Evolutionary conservation across 2,113 vertebrate species (phyloP), one percentile per base, ranked within the genome.

Genomic region (Bubalus kerabau): DNA sequence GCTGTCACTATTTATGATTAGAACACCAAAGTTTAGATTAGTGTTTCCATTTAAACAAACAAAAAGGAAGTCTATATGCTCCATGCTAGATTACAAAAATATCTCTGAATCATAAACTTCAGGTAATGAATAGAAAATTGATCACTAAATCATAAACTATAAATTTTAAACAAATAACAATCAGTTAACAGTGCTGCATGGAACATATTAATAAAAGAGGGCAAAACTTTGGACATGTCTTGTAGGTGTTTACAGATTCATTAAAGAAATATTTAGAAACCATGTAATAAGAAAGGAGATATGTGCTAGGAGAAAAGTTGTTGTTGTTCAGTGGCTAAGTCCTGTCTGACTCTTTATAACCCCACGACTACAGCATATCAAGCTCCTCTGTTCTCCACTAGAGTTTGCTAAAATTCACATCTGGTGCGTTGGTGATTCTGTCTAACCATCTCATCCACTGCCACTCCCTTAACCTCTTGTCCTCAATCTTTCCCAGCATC

Each of bases 121-220:
- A 43, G 32, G 7, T 86, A 76, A 94, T 5, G 71, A 7, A 6
- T 57, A n/a, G 32, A 50, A 87, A 91, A 92, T 12, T 57, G n/a
- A 94, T 43, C 21, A 94, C n/a, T 80, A 89, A 54, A 32, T 90
- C 26, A 80, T 71, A 30, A 87, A 87, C 64, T 83, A 85, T 26
- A 26, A 21, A 91, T 84, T 54, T 83, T 90, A 92, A 50, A 46
- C 3, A 62, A 71, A 43, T 48, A 84, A 10, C 32, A 36, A 62
- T 40, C 36, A 60, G 40, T 86, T 89, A 3, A 3, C 24, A 46
- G 28, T 54, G 7, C 4, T 40, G 2, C 62, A 64, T 23, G 11
- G 28, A 16, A 85, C 24, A 46, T 15, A 7, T 76, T 76, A 43
- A 43, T 84, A 87, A 91, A 60, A 87, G 21, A 59, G 28, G 30